Evolutionary conservation across 2,888 invertebrate species (phyloP).

Genomic region (Drosophila bunnanda): DNA sequence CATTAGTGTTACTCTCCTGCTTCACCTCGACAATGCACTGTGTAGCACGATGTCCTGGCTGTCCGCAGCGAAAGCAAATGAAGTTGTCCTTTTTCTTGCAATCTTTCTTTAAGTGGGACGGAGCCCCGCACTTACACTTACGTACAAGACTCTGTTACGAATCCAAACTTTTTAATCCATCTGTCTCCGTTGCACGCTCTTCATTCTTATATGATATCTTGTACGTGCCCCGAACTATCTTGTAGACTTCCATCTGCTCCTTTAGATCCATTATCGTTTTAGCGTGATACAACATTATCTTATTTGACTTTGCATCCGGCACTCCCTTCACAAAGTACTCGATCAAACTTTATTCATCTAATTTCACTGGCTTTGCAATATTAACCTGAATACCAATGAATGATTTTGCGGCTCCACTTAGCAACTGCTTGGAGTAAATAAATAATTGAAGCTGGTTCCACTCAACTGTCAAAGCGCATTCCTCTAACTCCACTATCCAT

Average conservation of each 20-base stretch:
- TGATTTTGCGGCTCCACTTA: not conserved
- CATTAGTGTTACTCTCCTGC: not conserved
- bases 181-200: too few species aligned
- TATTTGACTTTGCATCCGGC: not conserved
- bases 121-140: conserved; percentile 3
- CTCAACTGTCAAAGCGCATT: not conserved
- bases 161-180: not conserved
- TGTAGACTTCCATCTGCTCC: not conserved
- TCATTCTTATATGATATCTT: not conserved
- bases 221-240: not conserved
- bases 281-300: conserved; percentile 1
- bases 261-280: not conserved
- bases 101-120: not conserved
- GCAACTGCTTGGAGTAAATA: not conserved
- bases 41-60: conserved; percentile 1
- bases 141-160: not conserved
- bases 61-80: not conserved
- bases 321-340: not conserved
- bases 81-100: not conserved
- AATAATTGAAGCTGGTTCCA: not conserved
- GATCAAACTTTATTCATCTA: not conserved
- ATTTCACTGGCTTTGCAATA: not conserved
- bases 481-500: too few species aligned
- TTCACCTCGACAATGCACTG: not conserved
- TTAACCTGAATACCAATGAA: not conserved